Conservation (phyloP, 2,888 invertebrate species). For the Caenorhabditis uteleia region DNA sequence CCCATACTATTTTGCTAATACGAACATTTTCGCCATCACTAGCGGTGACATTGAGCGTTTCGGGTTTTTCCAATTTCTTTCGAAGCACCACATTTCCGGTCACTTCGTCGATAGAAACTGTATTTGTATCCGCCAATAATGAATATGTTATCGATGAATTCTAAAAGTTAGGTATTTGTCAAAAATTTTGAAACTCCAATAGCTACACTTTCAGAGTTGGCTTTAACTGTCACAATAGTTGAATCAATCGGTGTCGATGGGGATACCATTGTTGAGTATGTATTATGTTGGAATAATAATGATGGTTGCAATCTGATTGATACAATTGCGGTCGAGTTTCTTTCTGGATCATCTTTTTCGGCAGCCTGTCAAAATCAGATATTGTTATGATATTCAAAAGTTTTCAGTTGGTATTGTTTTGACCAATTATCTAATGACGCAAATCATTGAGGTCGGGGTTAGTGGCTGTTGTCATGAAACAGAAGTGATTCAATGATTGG, state of each 20-base stretch:
- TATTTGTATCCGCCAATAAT: slow-evolving; percentile 32
- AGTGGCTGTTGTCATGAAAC: no score
- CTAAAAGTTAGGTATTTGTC: slow-evolving; percentile 8
- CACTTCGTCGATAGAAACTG: slow-evolving; percentile 36
- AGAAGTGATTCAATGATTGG: no score
- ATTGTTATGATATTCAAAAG: no score
- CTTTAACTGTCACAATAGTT: slow-evolving; percentile 35
- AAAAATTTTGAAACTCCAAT: slow-evolving; percentile 1
- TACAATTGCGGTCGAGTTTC: slow-evolving; percentile 56
- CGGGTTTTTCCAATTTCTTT: slow-evolving; percentile 30
- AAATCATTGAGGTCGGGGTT: no score
- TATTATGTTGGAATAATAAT: slow-evolving; percentile 49
- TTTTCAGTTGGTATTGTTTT: no score
- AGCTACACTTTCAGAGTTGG: slow-evolving; percentile 35
- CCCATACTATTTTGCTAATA: no score
- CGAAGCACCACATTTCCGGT: slow-evolving; percentile 42
- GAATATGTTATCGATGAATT: slow-evolving; percentile 34
- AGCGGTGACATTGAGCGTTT: slow-evolving; percentile 43
- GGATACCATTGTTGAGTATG: slow-evolving; percentile 39
- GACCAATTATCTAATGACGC: background rate
- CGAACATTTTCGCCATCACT: slow-evolving; percentile 44
- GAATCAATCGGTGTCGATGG: slow-evolving; percentile 40
- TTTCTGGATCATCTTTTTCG: slow-evolving; percentile 55
- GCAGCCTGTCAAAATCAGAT: slow-evolving; percentile 53
- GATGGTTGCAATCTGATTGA: slow-evolving; percentile 39